Percentiles rank a stretch among this genome's conserved stretches.
Conservation (phyloP, 2,888 invertebrate genomes). For the Sisyra nigra region DNA sequence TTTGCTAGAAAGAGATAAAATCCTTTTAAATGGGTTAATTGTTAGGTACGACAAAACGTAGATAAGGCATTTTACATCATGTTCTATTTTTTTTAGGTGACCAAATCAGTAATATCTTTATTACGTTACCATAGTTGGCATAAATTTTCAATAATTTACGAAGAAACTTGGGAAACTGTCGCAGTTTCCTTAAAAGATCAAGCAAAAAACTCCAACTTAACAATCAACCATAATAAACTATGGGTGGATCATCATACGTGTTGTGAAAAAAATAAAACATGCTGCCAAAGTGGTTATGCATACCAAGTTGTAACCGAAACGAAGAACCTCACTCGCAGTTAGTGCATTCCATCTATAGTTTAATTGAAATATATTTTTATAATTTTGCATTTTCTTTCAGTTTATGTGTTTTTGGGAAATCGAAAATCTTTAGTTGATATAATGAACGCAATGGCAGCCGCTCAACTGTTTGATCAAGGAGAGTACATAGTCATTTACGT, state of each 20-base stretch:
- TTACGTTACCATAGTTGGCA: constrained; percentile 86
- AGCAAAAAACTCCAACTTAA: constrained; percentile 62
- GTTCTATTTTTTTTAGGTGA: constrained; percentile 44
- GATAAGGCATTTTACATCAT: background rate
- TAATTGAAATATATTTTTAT: too few relatives aligned
- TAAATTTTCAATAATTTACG: constrained; percentile 80
- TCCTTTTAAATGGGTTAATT: constrained; percentile 6
- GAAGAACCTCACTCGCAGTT: constrained; percentile 70
- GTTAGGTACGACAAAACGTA: too few relatives aligned
- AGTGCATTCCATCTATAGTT: too few relatives aligned
- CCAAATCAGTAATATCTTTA: constrained; percentile 84
- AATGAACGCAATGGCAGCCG: constrained; percentile 81
- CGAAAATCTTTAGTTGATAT: constrained; percentile 74
- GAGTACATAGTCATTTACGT: constrained; percentile 93
- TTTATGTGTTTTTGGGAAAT: constrained; percentile 88
- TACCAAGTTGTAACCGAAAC: constrained; percentile 72
- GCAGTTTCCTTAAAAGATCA: constrained; percentile 64
- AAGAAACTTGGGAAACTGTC: constrained; percentile 66
- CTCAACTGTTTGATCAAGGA: constrained; percentile 74
- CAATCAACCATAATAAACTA: constrained; percentile 59
- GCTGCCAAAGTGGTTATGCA: constrained; percentile 68
- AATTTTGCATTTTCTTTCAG: constrained; percentile 34
- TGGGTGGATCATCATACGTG: constrained; percentile 60
- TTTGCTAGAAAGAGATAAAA: too few relatives aligned
- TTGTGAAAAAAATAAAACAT: constrained; percentile 55